Percentiles rank a stretch among this genome's conserved stretches.
phyloP scores from a whole-genome alignment of 2,113 vertebrate genomes.

The Pomatostomus ruficeps region DNA sequence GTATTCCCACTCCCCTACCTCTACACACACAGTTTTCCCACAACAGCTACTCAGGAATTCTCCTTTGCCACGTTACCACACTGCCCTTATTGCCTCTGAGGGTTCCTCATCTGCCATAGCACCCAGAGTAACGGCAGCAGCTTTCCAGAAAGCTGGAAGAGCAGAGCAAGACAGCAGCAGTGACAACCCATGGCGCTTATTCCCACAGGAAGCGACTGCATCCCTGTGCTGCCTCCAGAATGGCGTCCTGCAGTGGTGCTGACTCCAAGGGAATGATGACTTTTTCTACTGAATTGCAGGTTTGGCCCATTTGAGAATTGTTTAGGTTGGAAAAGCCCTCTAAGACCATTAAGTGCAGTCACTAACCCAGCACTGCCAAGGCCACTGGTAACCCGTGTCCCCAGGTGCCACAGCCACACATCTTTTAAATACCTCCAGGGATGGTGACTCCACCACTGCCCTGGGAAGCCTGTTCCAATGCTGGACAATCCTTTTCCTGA shows the following conservation, averaged over 20 bases:
- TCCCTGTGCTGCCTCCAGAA: background rate
- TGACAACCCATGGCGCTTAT: accelerated
- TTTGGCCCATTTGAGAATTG: background rate
- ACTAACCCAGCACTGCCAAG: background rate
- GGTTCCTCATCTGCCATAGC: background rate
- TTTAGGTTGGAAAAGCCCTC: background rate
- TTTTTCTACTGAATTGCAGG: background rate
- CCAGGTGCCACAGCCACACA: background rate
- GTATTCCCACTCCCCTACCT: background rate
- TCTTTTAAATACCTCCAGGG: background rate
- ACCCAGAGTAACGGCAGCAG: background rate
- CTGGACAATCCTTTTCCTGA: background rate
- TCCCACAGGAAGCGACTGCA: background rate
- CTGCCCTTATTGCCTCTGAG: background rate
- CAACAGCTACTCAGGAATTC: background rate
- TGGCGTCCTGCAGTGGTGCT: accelerated
- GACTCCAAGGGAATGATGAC: background rate
- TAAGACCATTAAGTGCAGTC: background rate
- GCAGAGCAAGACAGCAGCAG: background rate
- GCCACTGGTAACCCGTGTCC: background rate
- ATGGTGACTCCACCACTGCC: background rate
- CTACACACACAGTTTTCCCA: background rate
- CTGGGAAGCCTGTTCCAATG: background rate
- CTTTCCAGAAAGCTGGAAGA: background rate
- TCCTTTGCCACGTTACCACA: background rate